phyloP scores from a whole-genome alignment of 2,797 vertebrate genomes.

The Acipenser transmontanus region DNA sequence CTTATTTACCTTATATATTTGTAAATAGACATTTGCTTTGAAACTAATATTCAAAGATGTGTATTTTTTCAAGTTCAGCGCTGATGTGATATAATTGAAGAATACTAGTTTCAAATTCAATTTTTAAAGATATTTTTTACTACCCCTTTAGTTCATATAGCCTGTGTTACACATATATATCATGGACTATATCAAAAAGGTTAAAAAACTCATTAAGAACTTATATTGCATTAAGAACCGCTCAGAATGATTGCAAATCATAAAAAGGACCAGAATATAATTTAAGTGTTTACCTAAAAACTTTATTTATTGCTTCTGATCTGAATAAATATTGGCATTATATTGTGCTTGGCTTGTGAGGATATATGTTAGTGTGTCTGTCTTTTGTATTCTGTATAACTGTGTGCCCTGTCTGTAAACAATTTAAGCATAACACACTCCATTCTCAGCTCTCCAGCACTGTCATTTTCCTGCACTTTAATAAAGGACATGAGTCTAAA shows the following conservation, averaged over 20 bases:
- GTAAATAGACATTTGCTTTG: conserved; percentile 24
- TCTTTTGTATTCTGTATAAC: no score
- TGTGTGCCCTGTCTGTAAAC: no score
- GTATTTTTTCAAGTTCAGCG: conserved; percentile 24
- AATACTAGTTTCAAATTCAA: conserved; percentile 21
- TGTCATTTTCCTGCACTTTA: no score
- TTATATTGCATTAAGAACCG: neutral
- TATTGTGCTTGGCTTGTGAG: no score
- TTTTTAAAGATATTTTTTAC: conserved; percentile 34
- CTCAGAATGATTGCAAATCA: neutral
- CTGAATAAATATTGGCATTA: no score
- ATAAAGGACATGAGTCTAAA: no score
- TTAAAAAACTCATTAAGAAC: neutral
- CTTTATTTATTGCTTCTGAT: no score
- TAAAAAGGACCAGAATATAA: neutral
- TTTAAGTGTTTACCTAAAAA: no score
- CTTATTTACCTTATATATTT: conserved; percentile 7
- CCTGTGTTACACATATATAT: neutral
- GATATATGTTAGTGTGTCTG: no score
- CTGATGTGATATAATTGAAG: conserved; percentile 21
- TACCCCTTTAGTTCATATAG: conserved; percentile 19
- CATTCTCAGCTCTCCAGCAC: no score
- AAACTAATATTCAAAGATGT: conserved; percentile 32
- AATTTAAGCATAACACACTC: no score
- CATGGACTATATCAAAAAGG: neutral